Conservation (phyloP, 2,113 vertebrate species). For the Osmerus eperlanus region DNA sequence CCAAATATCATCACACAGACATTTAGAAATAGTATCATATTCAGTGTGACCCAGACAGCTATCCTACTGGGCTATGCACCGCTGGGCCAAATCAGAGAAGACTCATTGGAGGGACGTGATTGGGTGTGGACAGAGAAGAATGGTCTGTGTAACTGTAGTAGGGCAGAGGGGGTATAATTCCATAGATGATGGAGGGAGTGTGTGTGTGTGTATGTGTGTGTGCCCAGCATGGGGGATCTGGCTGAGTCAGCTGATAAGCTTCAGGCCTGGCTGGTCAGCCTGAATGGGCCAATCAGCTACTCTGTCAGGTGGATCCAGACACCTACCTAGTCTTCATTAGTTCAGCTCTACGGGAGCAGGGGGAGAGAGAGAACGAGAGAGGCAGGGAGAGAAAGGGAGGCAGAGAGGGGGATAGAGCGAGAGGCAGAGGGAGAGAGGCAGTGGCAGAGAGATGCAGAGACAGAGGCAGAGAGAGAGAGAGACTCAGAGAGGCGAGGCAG, state of each 20-base stretch:
- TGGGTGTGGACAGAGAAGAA: slow-evolving; percentile 43
- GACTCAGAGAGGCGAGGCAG: no score
- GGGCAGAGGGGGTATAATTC: slow-evolving; percentile 45
- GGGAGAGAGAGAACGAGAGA: slow-evolving; percentile 10
- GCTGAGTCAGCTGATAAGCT: slow-evolving; percentile 45
- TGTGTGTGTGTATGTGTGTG: slow-evolving; percentile 16
- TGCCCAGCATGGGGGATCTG: background rate
- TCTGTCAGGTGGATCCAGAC: slow-evolving; percentile 35
- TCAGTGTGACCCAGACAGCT: slow-evolving; percentile 46
- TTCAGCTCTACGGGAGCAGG: slow-evolving; percentile 48
- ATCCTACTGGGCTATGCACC: slow-evolving; percentile 19
- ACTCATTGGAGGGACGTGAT: slow-evolving; percentile 32
- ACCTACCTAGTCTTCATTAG: slow-evolving; percentile 52
- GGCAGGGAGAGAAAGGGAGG: background rate
- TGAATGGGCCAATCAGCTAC: slow-evolving; percentile 41
- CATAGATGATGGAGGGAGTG: slow-evolving; percentile 25
- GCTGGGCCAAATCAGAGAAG: slow-evolving; percentile 29
- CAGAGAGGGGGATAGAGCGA: background rate
- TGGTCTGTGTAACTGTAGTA: slow-evolving; percentile 44
- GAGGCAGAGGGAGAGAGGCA: no score
- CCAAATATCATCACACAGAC: slow-evolving; percentile 12
- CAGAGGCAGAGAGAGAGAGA: slow-evolving; percentile 10
- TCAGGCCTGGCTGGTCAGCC: slow-evolving; percentile 30
- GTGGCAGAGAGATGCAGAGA: slow-evolving; percentile 16
- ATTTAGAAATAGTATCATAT: slow-evolving; percentile 35